Conservation (phyloP, 2,888 invertebrate species). For the Parnassius glacialis region DNA sequence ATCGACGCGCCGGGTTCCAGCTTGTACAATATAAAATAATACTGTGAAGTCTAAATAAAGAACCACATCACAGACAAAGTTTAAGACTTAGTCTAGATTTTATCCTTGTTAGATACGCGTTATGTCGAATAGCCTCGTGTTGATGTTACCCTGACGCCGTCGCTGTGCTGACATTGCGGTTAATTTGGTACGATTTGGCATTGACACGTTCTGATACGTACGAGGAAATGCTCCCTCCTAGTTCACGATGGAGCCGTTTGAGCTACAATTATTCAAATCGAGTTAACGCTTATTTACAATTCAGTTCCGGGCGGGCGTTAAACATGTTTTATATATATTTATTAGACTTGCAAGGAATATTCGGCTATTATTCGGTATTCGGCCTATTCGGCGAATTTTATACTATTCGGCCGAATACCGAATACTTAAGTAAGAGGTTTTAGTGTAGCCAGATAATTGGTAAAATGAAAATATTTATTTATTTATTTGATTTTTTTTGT, state of each 20-base stretch:
- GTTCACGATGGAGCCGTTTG: slow-evolving; percentile 43
- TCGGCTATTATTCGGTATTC: no score
- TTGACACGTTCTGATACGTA: slow-evolving; percentile 71
- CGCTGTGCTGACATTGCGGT: slow-evolving; percentile 58
- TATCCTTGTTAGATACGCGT: background rate
- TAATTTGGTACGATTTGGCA: slow-evolving; percentile 70
- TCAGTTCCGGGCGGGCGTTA: slow-evolving; percentile 21
- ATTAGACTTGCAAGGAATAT: no score
- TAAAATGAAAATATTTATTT: no score
- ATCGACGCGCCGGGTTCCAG: no score
- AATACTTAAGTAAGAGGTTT: no score
- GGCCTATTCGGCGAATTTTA: no score
- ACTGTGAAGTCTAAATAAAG: no score
- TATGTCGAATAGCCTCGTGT: slow-evolving; percentile 51
- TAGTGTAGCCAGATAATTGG: no score
- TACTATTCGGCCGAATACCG: no score
- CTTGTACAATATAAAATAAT: no score
- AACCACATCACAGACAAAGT: no score
- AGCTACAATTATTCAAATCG: slow-evolving; percentile 29
- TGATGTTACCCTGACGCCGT: slow-evolving; percentile 55
- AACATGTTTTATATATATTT: slow-evolving; percentile 13
- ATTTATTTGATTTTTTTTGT: no score
- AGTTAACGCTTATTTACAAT: slow-evolving; percentile 24
- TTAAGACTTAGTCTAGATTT: slow-evolving; percentile 4
- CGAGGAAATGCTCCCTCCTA: slow-evolving; percentile 59